Conservation (phyloP, 2,797 vertebrate genomes). For the Trachops cirrhosus region DNA sequence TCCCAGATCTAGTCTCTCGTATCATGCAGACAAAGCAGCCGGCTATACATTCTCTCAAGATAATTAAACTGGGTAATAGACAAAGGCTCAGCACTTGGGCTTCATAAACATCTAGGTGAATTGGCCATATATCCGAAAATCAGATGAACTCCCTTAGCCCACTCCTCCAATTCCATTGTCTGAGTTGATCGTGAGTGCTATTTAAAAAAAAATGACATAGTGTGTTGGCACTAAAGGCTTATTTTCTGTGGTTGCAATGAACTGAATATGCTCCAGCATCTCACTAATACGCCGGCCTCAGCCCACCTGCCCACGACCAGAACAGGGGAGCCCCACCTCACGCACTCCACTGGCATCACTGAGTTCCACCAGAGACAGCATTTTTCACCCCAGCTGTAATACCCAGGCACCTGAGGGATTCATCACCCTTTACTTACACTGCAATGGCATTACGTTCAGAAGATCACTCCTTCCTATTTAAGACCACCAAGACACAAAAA, state of each 20-base stretch:
- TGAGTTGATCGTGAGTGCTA: neutral
- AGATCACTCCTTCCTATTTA: neutral
- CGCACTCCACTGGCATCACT: neutral
- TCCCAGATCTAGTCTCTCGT: neutral
- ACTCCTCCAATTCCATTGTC: neutral
- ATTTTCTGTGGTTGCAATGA: neutral
- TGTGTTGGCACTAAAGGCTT: neutral
- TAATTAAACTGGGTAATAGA: neutral
- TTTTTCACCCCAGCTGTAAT: neutral
- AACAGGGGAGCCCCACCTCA: neutral
- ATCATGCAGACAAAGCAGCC: neutral
- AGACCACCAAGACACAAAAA: neutral
- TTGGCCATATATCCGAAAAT: neutral
- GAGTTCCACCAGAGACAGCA: neutral
- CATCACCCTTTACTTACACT: neutral
- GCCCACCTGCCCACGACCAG: constrained; percentile 8
- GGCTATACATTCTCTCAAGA: neutral
- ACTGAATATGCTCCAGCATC: neutral
- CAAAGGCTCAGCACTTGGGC: neutral
- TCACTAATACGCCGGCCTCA: constrained; percentile 40
- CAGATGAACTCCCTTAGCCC: neutral
- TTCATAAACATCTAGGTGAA: neutral
- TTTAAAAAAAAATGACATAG: neutral
- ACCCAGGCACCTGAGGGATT: neutral
- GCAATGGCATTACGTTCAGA: neutral